Conservation (phyloP, 1,140 invertebrate species). For the Chironomus striatipennis region DNA sequence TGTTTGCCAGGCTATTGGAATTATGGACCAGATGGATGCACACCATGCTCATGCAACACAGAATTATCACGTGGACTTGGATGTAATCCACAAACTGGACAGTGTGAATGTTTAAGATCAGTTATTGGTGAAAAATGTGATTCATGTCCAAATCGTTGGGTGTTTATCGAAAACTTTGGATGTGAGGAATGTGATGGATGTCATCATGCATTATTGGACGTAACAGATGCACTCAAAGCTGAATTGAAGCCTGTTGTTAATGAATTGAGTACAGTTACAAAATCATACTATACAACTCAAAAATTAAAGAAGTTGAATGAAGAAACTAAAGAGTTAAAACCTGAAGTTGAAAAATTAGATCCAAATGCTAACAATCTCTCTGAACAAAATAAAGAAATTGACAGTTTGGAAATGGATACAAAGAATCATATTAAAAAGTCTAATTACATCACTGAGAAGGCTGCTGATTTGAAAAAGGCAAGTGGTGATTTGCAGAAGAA, state of each 20-base stretch:
- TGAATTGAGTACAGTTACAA: slow-evolving; percentile 57
- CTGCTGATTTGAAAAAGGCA: slow-evolving; percentile 39
- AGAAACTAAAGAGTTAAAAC: slow-evolving; percentile 50
- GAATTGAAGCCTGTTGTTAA: slow-evolving; percentile 54
- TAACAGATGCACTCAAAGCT: slow-evolving; percentile 63
- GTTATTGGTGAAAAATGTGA: slow-evolving; percentile 94
- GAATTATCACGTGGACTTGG: slow-evolving; percentile 82
- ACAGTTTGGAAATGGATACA: slow-evolving; percentile 46
- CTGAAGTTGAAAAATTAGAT: slow-evolving; percentile 56
- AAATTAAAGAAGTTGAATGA: slow-evolving; percentile 65
- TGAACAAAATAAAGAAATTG: slow-evolving; percentile 50
- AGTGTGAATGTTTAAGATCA: slow-evolving; percentile 90
- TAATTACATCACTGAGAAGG: slow-evolving; percentile 44
- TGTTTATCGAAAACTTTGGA: slow-evolving; percentile 55
- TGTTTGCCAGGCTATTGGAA: slow-evolving; percentile 92
- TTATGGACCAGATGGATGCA: slow-evolving; percentile 76
- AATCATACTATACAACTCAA: slow-evolving; percentile 69
- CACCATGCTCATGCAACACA: slow-evolving; percentile 75
- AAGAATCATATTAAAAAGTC: slow-evolving; percentile 50
- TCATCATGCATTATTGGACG: slow-evolving; percentile 76
- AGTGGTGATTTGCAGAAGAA: slow-evolving; percentile 47
- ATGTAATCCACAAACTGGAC: slow-evolving; percentile 79
- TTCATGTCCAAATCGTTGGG: slow-evolving; percentile 79
- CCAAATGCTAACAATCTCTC: slow-evolving; percentile 53
- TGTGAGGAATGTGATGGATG: slow-evolving; percentile 82